Base-by-base conservation (phyloP, 1,140 invertebrate genomes). In the Lepeophtheirus salmonis region DNA sequence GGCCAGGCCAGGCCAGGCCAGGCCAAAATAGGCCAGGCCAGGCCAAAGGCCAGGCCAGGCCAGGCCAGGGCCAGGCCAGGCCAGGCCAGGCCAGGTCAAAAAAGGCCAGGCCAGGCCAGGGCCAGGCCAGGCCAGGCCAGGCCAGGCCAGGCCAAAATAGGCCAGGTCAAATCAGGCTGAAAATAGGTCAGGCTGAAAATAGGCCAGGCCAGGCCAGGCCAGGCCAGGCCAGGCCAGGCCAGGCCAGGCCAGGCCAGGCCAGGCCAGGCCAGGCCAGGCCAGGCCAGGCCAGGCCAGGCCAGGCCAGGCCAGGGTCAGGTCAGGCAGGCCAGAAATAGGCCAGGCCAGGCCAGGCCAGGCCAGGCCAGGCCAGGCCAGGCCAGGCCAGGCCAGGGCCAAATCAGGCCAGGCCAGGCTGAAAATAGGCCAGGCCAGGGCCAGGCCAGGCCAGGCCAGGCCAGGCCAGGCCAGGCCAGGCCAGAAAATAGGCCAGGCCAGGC, bases 311-410 rank as follows among this genome's bases (percentile, higher is more conserved):
- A 64, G 63, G 63, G 59, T 57, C 64, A 63, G 63, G 21, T 48
- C 61, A 56, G 63, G 56, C 63, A 64, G 63, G 63, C 63, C 63
- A 64, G 63, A 64, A 63, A 56, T 63, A 64, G 64, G 64, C 53
- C 61, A 65, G 64, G 64, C 51, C 64, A 63, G 64, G 63, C 63
- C 64, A 66, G 64, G 64, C 52, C 64, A 61, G 59, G 64, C 58
- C 64, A 63, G 60, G 48, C 18, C 58, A 62, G 25, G 62, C 60
- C 64, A 62, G 61, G 61, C 54, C 63, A 64, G 63, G 63, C 63
- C 63, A 64, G 63, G 63, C 63, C 63, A 64, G 63, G 63, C 63
- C 63, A 64, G n/a, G 63, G 63, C 63, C 63, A 64, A 63, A 58
- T 25, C 56, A 64, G 63, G 63, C 63, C 63, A 53, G 57, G 30